Conservation (phyloP, 2,888 invertebrate species). For the Megaustenia siamemsis region DNA sequence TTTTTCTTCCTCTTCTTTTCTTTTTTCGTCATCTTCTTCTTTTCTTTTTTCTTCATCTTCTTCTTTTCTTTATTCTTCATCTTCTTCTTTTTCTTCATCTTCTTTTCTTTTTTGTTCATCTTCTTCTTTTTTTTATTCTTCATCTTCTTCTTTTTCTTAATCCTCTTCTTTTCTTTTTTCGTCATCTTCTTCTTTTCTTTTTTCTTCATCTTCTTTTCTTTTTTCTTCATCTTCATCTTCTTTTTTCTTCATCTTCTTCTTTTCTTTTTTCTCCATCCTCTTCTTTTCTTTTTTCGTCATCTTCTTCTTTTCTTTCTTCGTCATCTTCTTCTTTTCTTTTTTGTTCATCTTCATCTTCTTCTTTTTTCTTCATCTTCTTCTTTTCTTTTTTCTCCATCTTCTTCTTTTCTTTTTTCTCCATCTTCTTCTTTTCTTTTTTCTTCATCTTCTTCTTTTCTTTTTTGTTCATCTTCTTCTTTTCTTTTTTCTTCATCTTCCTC, state of each 20-base stretch:
- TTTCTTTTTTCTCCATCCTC: not conserved
- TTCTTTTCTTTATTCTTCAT: too few species aligned
- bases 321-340: too few species aligned
- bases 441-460: too few species aligned
- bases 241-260: not conserved
- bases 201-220: too few species aligned
- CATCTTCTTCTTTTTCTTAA: not conserved
- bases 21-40: not conserved
- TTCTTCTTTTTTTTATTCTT: not conserved
- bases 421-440: too few species aligned
- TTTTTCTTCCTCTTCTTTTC: constrained; percentile 2
- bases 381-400: too few species aligned
- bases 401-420: too few species aligned
- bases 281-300: not conserved
- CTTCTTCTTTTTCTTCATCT: too few species aligned
- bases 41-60: not conserved
- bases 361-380: not conserved
- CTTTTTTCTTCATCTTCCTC: not conserved
- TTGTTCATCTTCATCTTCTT: too few species aligned
- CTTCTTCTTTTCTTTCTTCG: not conserved
- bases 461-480: too few species aligned
- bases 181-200: not conserved
- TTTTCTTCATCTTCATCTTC: too few species aligned
- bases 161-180: too few species aligned
- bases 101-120: not conserved